Conservation (phyloP, 2,888 invertebrate genomes). For the Parthenolecanium corni region DNA sequence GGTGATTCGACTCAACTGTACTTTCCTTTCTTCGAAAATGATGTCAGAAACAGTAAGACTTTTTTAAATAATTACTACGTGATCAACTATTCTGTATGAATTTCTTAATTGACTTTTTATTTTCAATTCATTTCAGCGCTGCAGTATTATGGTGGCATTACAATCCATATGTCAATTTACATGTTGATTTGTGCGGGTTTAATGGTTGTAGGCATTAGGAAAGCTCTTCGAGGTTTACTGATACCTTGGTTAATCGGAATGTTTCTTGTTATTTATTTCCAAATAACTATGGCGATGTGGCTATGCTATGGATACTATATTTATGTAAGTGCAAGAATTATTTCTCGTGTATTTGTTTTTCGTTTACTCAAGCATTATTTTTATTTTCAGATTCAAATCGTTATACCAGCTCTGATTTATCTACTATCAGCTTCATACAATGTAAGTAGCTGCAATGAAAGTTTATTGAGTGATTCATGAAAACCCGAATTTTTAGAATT, state of each 20-base stretch:
- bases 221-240: slow-evolving; percentile 65
- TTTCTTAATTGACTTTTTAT: slow-evolving; percentile 23
- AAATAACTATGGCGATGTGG: slow-evolving; percentile 71
- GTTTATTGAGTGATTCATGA: not conserved
- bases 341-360: slow-evolving; percentile 32
- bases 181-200: slow-evolving; percentile 48
- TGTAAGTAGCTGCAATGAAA: slow-evolving; percentile 46
- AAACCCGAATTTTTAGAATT: too few species aligned
- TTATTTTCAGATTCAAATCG: slow-evolving; percentile 58
- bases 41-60: slow-evolving; percentile 59
- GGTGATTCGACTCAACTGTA: slow-evolving; percentile 81
- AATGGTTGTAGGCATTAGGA: slow-evolving; percentile 52
- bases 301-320: slow-evolving; percentile 80
- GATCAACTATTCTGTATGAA: too few species aligned
- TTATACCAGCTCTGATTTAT: slow-evolving; percentile 60
- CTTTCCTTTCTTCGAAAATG: slow-evolving; percentile 79
- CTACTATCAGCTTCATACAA: slow-evolving; percentile 79
- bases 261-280: slow-evolving; percentile 58
- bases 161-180: slow-evolving; percentile 47
- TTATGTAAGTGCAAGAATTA: slow-evolving; percentile 53
- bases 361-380: slow-evolving; percentile 2
- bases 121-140: slow-evolving; percentile 49
- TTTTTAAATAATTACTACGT: not conserved
- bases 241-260: slow-evolving; percentile 66
- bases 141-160: slow-evolving; percentile 55